A percentile compares a stretch with the other conserved stretches of the same genome.
phyloP scores from a whole-genome alignment of 2,797 vertebrate genomes.

The Crocodylus rhombifer region DNA sequence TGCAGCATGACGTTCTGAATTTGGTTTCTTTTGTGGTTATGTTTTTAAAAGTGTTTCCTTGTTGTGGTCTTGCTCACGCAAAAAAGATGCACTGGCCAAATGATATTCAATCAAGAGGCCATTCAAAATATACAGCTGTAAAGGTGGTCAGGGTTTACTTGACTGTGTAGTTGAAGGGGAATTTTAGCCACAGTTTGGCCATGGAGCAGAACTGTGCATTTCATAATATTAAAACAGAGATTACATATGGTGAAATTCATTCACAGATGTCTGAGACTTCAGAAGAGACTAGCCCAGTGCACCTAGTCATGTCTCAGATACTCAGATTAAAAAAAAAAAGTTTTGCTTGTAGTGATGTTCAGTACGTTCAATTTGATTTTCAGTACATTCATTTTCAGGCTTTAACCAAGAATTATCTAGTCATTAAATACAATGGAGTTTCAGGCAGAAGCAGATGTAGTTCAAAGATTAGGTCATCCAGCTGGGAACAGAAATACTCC shows the following conservation, averaged over 20 bases:
- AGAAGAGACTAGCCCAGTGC: neutral
- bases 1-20: fast-evolving
- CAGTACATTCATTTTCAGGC: neutral
- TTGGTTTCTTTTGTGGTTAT: neutral
- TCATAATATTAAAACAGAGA: neutral
- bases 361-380: neutral
- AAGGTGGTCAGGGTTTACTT: fast-evolving
- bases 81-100: neutral
- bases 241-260: neutral
- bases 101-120: fast-evolving
- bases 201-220: neutral
- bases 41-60: neutral
- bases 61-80: neutral
- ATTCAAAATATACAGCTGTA: neutral
- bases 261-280: neutral
- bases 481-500: neutral
- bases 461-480: neutral
- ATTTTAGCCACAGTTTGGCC: neutral
- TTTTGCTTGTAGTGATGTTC: neutral
- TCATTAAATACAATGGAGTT: neutral
- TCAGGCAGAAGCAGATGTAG: neutral
- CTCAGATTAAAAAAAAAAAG: neutral
- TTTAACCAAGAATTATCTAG: neutral
- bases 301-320: neutral
- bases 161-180: neutral